Base-by-base conservation (phyloP, 2,888 invertebrate species). In the Theretra japonica region DNA sequence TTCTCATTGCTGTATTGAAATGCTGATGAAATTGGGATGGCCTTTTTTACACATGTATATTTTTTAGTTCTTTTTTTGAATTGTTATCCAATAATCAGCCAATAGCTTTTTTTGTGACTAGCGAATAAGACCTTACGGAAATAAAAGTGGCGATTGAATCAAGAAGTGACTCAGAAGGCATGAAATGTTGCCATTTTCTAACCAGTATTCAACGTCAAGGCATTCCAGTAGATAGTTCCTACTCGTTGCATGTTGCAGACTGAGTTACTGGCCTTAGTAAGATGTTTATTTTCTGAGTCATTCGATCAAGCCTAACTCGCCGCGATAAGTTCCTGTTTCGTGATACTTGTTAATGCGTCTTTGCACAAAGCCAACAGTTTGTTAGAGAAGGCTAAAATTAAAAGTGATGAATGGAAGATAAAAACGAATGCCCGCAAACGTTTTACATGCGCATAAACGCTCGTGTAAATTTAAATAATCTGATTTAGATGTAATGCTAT, bases 401-500 rank as follows among this genome's bases (percentile, higher is more conserved):
- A 65, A 65, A 48, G 48, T 65, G 48, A 65, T 65, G 48, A 41
- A 65, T 23, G 65, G 17, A 11, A 65, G 5, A 48, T 23, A 65
- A 48, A 65, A 65, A 65, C 17, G 65, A 48, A 65, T 21, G 62
- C 65, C 19, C 15, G 65, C 4, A 41, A 41, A 25, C 41, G 17
- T 25, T 48, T 48, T 48, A 5, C 11, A 17, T 23, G 15, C 21
- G 11, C 15, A 5, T 65, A 23, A 15, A 41, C 19, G 30, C 4
- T 1, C 17, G 15, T 65, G 21, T 23, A 62, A 33, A 62, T 33
- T 58, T 15, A 58, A 58, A 58, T 25, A 17, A 23, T 58, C 58
- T 15, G 58, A 23, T 21, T 21, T 11, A 58, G 58, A 25, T 11
- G 17, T 58, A 25, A 58, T 23, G 53, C n/a, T 53, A 6, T 6